Evolutionary conservation across 2,797 vertebrate species (phyloP), one percentile per base, ranked within the genome.

Genomic region (Mastacembelus armatus): DNA sequence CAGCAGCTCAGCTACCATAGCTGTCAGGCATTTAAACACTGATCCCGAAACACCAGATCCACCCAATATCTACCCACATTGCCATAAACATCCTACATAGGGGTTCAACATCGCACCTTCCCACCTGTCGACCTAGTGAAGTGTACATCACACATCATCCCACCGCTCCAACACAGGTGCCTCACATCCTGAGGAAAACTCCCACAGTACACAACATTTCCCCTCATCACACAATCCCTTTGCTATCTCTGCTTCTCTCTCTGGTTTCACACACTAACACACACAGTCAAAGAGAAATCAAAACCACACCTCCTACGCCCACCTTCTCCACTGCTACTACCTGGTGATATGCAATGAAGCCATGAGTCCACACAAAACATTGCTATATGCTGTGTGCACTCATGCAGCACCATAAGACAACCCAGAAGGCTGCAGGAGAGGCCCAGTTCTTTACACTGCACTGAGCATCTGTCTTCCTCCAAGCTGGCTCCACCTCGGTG

Each of bases 101-200:
- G 75, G 62, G 74, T 63, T 80, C 83, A 72, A 71, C 85, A 88
- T 89, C 74, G 66, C 78, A 80, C 78, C 81, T 86, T 74, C 71
- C 67, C 81, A 74, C 80, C 81, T 88, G 87, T 82, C 70, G 70
- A 87, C 82, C 77, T 36, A 73, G 72, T 74, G 82, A 75, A 85
- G 75, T 62, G 78, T 74, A 78, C 83, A 84, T 85, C 85, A 86
- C 85, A 87, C 76, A 66, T 87, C 82, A 65, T 73, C 83, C 68
- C 66, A 45, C 65, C n/a, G 57, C 83, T 79, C 75, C 83, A 75
- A 45, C 77, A 86, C 81, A 86, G 79, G 86, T 85, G 86, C 81
- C 85, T 83, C 79, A 90, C 87, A 89, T 86, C 82, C 87, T 42
- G 69, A 88, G 74, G 82, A 90, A 88, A 87, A 87, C 86, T 88